Evolutionary conservation across 2,797 vertebrate genomes (phyloP).

Genomic region (Chloroceryle amazona): DNA sequence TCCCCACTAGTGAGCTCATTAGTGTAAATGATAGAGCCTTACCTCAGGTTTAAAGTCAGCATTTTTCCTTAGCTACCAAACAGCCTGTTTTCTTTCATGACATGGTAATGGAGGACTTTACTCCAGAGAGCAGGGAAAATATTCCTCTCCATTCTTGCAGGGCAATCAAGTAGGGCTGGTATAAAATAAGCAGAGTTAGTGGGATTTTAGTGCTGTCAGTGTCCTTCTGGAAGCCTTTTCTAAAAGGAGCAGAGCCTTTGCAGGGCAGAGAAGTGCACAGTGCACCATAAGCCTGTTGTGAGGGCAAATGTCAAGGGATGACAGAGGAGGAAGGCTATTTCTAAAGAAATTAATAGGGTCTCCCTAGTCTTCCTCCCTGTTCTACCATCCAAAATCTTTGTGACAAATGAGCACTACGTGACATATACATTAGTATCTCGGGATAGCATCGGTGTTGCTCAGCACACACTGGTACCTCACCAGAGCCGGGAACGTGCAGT

Average conservation of each 20-base stretch:
- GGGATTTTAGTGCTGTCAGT: neutral
- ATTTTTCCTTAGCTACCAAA: conserved; percentile 50
- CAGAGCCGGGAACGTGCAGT: neutral
- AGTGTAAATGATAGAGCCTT: conserved; percentile 71
- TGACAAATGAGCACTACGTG: neutral
- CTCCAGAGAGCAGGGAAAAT: conserved; percentile 43
- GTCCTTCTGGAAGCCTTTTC: neutral
- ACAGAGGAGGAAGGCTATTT: neutral
- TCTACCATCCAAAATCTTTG: neutral
- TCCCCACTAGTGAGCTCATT: conserved; percentile 72
- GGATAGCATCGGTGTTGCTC: neutral
- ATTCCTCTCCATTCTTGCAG: conserved; percentile 1
- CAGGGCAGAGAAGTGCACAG: neutral
- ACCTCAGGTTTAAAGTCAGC: conserved; percentile 67
- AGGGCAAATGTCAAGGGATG: neutral
- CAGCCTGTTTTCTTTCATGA: conserved; percentile 1
- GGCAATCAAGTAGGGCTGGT: neutral
- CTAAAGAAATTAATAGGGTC: neutral
- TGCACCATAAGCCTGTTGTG: neutral
- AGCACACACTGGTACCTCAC: neutral
- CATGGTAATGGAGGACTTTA: conserved; percentile 6
- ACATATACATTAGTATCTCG: accelerated
- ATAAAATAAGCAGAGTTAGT: neutral
- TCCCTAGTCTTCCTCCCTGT: neutral
- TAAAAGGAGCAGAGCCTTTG: neutral